phyloP scores from a whole-genome alignment of 30 jellyfish, hydroid and myxozoan genomes.

The Rhopilema esculentum region DNA sequence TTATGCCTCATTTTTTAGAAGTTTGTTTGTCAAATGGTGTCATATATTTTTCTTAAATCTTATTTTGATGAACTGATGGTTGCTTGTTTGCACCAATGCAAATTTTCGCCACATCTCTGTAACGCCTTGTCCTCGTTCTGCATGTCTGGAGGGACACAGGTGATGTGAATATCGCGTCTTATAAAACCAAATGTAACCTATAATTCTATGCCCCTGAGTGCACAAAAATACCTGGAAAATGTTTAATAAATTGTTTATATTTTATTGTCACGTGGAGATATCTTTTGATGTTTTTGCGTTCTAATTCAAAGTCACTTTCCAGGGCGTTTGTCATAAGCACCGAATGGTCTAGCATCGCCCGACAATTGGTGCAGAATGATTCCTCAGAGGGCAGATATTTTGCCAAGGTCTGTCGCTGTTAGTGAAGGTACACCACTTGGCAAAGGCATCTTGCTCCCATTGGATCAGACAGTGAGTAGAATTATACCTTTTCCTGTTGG shows the following conservation, averaged over 20 bases:
- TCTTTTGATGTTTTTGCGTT: background rate
- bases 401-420: constrained; percentile 47
- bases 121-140: background rate
- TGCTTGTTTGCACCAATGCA: background rate
- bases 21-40: background rate
- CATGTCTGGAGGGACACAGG: background rate
- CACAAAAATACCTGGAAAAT: background rate
- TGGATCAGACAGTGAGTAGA: constrained; percentile 56
- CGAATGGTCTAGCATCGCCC: background rate
- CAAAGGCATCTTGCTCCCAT: constrained; percentile 56
- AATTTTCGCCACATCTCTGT: background rate
- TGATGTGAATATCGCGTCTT: background rate
- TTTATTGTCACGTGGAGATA: background rate
- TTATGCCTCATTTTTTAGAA: background rate
- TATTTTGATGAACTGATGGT: background rate
- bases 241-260: background rate
- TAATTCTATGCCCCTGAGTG: background rate
- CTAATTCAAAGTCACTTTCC: background rate
- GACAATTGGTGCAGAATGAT: constrained; percentile 44
- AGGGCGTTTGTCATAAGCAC: background rate
- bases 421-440: constrained; percentile 47
- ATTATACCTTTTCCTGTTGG: background rate
- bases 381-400: constrained; percentile 71
- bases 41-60: background rate
- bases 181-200: background rate